Conservation (phyloP, 2,113 vertebrate genomes). For the Motacilla tschutschensis region DNA sequence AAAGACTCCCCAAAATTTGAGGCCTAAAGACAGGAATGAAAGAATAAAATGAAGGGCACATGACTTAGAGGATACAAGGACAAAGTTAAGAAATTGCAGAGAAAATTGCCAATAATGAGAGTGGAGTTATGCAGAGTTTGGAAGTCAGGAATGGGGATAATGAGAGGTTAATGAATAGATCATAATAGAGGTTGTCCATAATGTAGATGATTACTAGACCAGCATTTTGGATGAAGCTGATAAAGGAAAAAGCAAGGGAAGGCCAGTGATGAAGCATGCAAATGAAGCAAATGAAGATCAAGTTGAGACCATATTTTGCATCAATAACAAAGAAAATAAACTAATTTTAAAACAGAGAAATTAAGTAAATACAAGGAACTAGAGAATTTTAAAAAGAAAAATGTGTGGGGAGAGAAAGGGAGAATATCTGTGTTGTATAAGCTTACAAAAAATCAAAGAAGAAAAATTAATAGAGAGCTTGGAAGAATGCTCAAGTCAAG, state of each 20-base stretch:
- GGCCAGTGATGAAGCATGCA: not conserved
- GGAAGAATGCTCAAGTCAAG: not conserved
- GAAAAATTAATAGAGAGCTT: not conserved
- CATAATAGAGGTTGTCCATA: conserved; percentile 3
- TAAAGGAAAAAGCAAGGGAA: not conserved
- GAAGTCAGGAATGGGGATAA: conserved; percentile 15
- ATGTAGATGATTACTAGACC: conserved; percentile 2
- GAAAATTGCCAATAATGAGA: not conserved
- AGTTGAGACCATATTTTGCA: not conserved
- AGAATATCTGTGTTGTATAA: not conserved
- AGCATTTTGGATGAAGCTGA: not conserved
- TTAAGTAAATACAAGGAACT: not conserved
- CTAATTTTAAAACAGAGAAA: not conserved
- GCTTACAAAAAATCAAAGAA: not conserved
- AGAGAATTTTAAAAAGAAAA: not conserved
- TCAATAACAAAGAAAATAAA: not conserved
- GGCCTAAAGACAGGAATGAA: not conserved
- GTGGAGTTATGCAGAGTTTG: conserved; percentile 2
- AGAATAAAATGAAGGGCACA: not conserved
- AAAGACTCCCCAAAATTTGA: not conserved
- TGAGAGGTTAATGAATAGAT: conserved; percentile 33
- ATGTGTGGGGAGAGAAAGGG: not conserved
- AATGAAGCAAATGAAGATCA: not conserved
- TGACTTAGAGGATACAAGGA: not conserved
- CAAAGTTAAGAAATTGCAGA: conserved; percentile 11